Evolutionary conservation across 2,797 vertebrate genomes (phyloP), one percentile per base, ranked within the genome.

Genomic region (Alectoris magna): DNA sequence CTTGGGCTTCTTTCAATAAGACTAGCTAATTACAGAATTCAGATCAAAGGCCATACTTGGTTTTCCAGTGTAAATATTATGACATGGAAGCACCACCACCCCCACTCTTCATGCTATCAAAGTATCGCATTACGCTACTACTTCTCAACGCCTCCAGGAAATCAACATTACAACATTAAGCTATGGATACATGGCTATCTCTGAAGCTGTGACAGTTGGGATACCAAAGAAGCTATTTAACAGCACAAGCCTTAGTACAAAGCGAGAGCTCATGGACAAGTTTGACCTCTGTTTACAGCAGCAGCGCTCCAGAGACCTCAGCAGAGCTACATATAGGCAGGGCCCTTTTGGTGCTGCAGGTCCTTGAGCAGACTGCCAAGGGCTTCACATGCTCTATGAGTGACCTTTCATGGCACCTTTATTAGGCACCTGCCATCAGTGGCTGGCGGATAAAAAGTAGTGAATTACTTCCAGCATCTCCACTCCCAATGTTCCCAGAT

Each of bases 1-100:
- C 56, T 68, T 36, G 18, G 71, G 71, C 78, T 81, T 63, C 85
- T 91, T 78, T 75, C 43, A 71, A 39, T 53, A 49, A 84, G 44
- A 60, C 2, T 29, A 93, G 74, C 53, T 74, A 84, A 71, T 55
- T 36, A 59, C 51, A 88, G 84, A 92, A 90, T 31, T 86, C 56
- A 55, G 72, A 92, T 63, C 92, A 93, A 95, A 96, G 94, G 94
- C 92, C 84, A 84, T 43, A 5, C 77, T 75, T 70, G 88, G 67
- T 39, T 70, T 84, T 74, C 76, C 87, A 84, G 80, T 70, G 87
- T 81, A 95, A 96, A 86, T 95, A 92, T 94, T 96, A 87, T 90
- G 93, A 81, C 90, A 81, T 6, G 82, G 92, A 27, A 94, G 84
- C 82, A 89, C 72, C 59, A 48, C 66, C 88, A 85, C 92, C 84